Evolutionary conservation across 2,888 invertebrate species (phyloP), one percentile per base, ranked within the genome.

Genomic region (Drosophila barbarae): DNA sequence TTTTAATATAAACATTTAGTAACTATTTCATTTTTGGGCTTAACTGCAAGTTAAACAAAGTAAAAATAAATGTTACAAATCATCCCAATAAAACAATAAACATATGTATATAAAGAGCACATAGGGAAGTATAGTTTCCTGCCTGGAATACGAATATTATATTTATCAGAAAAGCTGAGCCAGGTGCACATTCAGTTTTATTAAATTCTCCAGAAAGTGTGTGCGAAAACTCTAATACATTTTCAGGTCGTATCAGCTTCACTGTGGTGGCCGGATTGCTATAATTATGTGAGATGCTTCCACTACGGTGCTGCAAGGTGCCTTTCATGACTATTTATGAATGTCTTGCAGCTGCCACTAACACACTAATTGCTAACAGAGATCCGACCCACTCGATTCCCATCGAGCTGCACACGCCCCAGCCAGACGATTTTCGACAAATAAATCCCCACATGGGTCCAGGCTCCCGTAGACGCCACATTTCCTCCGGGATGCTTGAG

Each of bases 391-490:
- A 51, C 63, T 51, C 41, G 64, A 61, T 51, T 51, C 50, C 34
- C 34, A 35, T 35, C 34, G 64, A 61, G 39, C 18, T 63, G 63
- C n/a, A 18, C 23, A 30, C 44, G n/a, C 36, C 57, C 32, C 65
- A 46, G 32, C 15, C 42, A 42, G 55, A 55, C 42, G 58, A 69
- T 55, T 65, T 59, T 64, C 56, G 39, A 54, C 49, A 69, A 64
- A 71, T 58, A 71, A 66, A 76, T 72, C 49, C 58, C 36, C 41
- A 34, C 63, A 63, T 56, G 55, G 57, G 44, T 44, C 51, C 58
- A n/a, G 18, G 28, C 55, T 21, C 12, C 55, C 18, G 18, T 36
- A n/a, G 55, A 42, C 35, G 30, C 13, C 9, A 13, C 30, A 13
- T 13, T 18, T 66, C 44, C 47, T 46, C 55, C 54, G 56, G 63